Evolutionary conservation across 2,888 invertebrate species (phyloP).

Genomic region (Melanophora roralis): DNA sequence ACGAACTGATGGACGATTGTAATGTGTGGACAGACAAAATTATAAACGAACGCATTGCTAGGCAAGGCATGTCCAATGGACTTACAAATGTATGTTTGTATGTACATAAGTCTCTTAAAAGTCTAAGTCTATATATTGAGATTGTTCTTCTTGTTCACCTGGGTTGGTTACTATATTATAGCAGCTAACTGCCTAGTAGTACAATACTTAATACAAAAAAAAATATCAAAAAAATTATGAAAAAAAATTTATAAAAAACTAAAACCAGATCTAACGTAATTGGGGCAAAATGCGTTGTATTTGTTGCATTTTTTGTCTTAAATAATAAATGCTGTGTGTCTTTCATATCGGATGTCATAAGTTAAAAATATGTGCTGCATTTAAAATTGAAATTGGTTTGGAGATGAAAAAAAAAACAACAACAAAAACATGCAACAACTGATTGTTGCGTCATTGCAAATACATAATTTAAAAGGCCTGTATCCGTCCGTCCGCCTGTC

Average conservation of each 20-base stretch:
- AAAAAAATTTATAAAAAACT: constrained; percentile 18
- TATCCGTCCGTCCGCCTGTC: constrained; percentile 15
- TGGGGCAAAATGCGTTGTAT: constrained; percentile 64
- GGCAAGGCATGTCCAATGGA: constrained; percentile 57
- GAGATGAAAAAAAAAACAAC: constrained; percentile 41
- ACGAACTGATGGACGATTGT: constrained; percentile 17
- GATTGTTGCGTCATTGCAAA: constrained; percentile 59
- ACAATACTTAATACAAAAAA: constrained; percentile 49
- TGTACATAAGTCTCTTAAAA: constrained; percentile 42
- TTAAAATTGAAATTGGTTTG: constrained; percentile 60
- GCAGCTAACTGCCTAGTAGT: constrained; percentile 47
- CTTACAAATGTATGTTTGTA: too few species aligned
- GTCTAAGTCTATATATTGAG: constrained; percentile 33
- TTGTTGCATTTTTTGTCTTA: constrained; percentile 37
- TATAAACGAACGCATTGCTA: constrained; percentile 52
- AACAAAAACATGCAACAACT: constrained; percentile 41
- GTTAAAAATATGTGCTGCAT: constrained; percentile 45
- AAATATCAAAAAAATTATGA: neutral
- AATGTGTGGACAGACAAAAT: constrained; percentile 26
- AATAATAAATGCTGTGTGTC: constrained; percentile 45
- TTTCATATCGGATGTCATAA: constrained; percentile 59
- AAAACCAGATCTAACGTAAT: constrained; percentile 64
- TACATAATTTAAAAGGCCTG: constrained; percentile 50
- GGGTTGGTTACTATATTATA: constrained; percentile 56
- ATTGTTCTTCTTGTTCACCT: constrained; percentile 60